These are phyloP conservation scores for Saccopteryx leptura DNA, from an alignment of 2,113 vertebrate species.

Conservation along the genomic window DNA sequence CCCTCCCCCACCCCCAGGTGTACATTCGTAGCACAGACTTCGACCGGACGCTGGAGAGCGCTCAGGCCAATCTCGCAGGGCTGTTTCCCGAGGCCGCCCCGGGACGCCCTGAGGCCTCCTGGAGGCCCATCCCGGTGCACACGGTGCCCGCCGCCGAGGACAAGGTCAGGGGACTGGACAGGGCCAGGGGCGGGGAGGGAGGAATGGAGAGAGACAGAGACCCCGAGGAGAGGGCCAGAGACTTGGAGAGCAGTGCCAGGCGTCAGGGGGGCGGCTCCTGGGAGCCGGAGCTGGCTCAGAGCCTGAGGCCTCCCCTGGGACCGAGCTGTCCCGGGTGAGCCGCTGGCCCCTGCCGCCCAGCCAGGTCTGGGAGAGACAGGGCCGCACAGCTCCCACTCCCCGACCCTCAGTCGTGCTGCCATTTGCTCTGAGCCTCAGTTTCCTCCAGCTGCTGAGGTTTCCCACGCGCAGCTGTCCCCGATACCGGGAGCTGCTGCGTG, in stretches of 20 bases:
- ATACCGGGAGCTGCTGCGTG: conserved; percentile 89
- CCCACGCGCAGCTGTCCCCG: conserved; percentile 89
- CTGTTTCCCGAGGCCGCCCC: conserved; percentile 89
- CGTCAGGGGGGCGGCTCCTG: accelerated
- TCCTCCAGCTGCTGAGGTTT: conserved; percentile 90
- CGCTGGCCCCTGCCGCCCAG: accelerated
- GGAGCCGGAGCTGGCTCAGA: neutral
- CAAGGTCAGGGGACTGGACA: conserved; percentile 85
- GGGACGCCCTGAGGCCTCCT: conserved; percentile 87
- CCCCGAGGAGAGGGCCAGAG: neutral
- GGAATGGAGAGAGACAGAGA: neutral
- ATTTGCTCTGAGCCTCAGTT: conserved; percentile 69
- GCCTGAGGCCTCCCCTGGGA: neutral
- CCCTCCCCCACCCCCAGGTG: conserved; percentile 81
- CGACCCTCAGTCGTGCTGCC: neutral
- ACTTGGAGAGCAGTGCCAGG: accelerated
- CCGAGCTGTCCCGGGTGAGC: neutral
- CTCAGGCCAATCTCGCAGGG: conserved; percentile 91
- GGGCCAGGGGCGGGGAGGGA: neutral
- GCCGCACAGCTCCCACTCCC: neutral
- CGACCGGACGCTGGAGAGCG: conserved; percentile 93
- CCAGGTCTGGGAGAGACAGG: neutral
- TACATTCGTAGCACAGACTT: conserved; percentile 93
- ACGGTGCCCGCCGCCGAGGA: conserved; percentile 90
- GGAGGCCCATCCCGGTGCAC: conserved; percentile 93